Evolutionary conservation across 2,113 vertebrate species (phyloP).

Genomic region (Chrysochloris asiatica): DNA sequence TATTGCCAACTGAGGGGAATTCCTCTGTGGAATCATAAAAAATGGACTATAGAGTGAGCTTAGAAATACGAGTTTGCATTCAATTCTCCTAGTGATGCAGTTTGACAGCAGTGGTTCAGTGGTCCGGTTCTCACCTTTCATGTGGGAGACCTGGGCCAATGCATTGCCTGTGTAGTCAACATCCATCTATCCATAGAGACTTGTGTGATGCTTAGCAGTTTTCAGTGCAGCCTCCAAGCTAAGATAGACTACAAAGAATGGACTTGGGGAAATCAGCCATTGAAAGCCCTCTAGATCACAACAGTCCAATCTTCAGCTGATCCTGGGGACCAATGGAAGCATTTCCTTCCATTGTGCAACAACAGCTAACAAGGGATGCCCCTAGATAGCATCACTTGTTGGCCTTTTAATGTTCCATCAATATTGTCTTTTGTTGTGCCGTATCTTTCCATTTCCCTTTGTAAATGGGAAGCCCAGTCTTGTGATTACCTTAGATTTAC

Average conservation of each 20-base stretch:
- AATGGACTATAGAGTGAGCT: not conserved
- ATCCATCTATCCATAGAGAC: not conserved
- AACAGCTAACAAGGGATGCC: not conserved
- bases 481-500: not conserved
- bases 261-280: not conserved
- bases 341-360: not conserved
- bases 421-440: not conserved
- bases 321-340: not conserved
- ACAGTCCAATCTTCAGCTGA: not conserved
- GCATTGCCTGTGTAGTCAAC: too few species aligned
- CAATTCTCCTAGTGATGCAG: not conserved
- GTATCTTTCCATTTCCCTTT: conserved; percentile 7
- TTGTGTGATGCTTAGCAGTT: not conserved
- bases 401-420: not conserved
- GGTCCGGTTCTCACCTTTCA: not conserved
- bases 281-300: not conserved
- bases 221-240: not conserved
- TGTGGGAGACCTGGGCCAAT: not conserved
- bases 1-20: not conserved
- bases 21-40: not conserved
- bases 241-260: not conserved
- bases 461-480: not conserved
- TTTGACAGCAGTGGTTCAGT: not conserved
- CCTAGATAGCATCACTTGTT: not conserved
- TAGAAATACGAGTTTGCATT: not conserved